Percentiles rank a stretch among this genome's conserved stretches.
Conservation (phyloP, 2,888 invertebrate species). For the Plebejus anna region DNA sequence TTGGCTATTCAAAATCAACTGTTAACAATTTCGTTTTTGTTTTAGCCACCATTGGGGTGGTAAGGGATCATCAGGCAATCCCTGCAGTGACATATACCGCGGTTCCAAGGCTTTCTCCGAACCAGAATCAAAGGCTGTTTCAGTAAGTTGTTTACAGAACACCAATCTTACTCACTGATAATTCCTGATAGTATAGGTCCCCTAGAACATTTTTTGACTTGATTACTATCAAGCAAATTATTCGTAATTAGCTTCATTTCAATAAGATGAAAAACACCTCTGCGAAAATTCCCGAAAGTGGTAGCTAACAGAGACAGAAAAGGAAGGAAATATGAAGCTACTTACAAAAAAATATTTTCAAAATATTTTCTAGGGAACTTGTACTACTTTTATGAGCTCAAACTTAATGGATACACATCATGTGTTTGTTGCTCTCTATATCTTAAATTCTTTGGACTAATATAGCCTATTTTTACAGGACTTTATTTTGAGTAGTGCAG, state of each 20-base stretch:
- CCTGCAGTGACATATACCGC: conserved; percentile 91
- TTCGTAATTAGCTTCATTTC: too few relatives aligned
- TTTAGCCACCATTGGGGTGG: conserved; percentile 91
- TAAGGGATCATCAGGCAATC: conserved; percentile 88
- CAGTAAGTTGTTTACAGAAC: conserved; percentile 51
- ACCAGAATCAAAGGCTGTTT: conserved; percentile 87
- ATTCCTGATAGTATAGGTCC: too few relatives aligned
- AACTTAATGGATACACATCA: not conserved
- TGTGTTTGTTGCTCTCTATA: too few relatives aligned
- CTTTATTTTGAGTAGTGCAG: conserved; percentile 68
- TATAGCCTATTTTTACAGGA: conserved; percentile 55
- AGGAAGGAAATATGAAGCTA: too few relatives aligned
- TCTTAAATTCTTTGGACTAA: conserved; percentile 7
- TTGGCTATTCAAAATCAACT: not conserved
- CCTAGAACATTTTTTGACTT: too few relatives aligned
- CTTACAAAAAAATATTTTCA: too few relatives aligned
- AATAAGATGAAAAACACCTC: too few relatives aligned
- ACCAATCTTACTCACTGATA: not conserved
- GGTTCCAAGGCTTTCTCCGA: conserved; percentile 92
- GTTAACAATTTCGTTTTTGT: conserved; percentile 4
- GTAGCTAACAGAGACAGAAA: too few relatives aligned
- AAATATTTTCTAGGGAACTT: too few relatives aligned
- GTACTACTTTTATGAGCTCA: too few relatives aligned
- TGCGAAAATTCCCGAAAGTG: too few relatives aligned
- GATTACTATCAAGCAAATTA: too few relatives aligned